Conservation (phyloP, 2,888 invertebrate genomes). For the Hedychridium roseum region DNA sequence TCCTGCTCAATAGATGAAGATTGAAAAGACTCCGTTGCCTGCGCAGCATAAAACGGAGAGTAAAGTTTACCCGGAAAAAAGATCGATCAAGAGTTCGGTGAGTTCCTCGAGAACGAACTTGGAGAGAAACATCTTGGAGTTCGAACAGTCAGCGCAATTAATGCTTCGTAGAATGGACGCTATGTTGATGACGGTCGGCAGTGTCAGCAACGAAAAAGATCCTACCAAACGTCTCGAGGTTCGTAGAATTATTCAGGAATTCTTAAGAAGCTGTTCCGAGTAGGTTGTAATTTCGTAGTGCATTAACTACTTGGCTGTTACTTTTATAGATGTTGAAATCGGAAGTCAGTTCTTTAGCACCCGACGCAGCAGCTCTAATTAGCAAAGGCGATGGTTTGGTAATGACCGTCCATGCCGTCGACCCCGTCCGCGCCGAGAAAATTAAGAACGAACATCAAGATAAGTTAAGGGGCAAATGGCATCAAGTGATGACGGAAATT, state of each 20-base stretch:
- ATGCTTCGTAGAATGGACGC: slow-evolving; percentile 70
- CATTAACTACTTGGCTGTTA: not conserved
- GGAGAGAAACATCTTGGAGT: slow-evolving; percentile 62
- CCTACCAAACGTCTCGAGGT: slow-evolving; percentile 73
- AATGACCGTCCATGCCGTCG: slow-evolving; percentile 70
- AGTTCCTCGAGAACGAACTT: slow-evolving; percentile 56
- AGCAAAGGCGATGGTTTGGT: slow-evolving; percentile 81
- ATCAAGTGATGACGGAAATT: slow-evolving; percentile 71
- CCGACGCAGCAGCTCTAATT: slow-evolving; percentile 79
- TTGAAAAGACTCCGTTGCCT: slow-evolving; percentile 33
- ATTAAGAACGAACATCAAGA: slow-evolving; percentile 69
- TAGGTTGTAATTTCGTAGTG: not conserved
- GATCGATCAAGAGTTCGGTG: slow-evolving; percentile 40
- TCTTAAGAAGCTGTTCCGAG: not conserved
- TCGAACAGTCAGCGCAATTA: slow-evolving; percentile 63
- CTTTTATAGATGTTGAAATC: slow-evolving; percentile 68
- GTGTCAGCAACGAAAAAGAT: slow-evolving; percentile 69
- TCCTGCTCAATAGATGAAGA: slow-evolving; percentile 36
- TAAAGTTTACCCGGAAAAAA: slow-evolving; percentile 40
- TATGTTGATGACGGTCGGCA: slow-evolving; percentile 69
- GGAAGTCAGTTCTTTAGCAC: slow-evolving; percentile 73
- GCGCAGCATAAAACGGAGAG: slow-evolving; percentile 25
- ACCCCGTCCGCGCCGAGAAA: slow-evolving; percentile 69
- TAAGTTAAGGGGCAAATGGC: slow-evolving; percentile 71
- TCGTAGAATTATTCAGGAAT: slow-evolving; percentile 15